These are phyloP conservation scores for Aphelinus atriplicis DNA, from an alignment of 1,140 invertebrate species.

Conservation along the genomic window DNA sequence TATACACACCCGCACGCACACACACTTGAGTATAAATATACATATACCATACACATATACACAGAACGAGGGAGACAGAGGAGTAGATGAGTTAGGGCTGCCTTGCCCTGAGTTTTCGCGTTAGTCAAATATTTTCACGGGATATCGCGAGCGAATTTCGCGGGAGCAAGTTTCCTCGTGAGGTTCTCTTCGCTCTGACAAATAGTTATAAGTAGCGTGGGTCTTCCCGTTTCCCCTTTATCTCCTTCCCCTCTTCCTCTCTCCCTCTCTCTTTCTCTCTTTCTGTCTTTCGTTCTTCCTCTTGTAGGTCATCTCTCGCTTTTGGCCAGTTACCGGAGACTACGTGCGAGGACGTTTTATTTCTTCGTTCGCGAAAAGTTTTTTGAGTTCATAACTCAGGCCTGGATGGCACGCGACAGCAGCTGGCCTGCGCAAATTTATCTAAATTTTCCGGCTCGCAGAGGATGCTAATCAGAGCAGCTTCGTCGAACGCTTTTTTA, in stretches of 20 bases:
- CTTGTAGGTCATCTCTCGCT: neutral
- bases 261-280: neutral
- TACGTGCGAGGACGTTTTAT: neutral
- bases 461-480: neutral
- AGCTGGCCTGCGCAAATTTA: neutral
- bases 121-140: constrained; percentile 38
- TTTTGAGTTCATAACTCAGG: constrained; percentile 16
- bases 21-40: neutral
- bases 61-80: neutral
- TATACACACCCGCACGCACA: no score
- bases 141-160: constrained; percentile 21
- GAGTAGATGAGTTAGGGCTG: constrained; percentile 1
- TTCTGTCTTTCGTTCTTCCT: neutral
- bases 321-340: neutral
- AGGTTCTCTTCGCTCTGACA: constrained; percentile 36
- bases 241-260: constrained; percentile 2
- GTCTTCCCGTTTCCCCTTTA: constrained; percentile 1
- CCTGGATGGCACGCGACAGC: neutral
- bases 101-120: constrained; percentile 18
- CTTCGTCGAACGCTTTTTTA: neutral
- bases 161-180: constrained; percentile 6
- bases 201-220: constrained; percentile 29
- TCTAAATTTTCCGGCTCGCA: neutral
- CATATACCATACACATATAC: neutral
- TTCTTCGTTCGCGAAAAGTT: neutral